Evolutionary conservation across 2,113 vertebrate genomes (phyloP).

Genomic region (Corydoras sp.): DNA sequence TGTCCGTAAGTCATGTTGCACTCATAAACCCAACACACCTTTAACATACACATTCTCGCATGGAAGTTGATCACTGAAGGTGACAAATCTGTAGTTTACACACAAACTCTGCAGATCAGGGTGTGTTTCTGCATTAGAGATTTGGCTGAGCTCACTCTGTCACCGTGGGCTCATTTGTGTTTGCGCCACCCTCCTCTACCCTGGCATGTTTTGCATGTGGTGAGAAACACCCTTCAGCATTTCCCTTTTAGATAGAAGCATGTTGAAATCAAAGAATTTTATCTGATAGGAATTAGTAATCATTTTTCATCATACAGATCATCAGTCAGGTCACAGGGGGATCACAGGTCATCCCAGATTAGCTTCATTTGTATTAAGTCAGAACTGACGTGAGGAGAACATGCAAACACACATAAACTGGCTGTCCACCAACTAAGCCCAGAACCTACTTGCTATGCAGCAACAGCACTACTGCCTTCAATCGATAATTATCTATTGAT

Average conservation of each 20-base stretch:
- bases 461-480: no score
- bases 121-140: background rate
- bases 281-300: background rate
- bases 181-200: background rate
- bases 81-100: conserved; percentile 5
- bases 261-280: background rate
- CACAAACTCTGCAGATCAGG: background rate
- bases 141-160: conserved; percentile 5
- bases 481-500: no score
- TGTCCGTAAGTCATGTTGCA: background rate
- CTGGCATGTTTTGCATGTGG: conserved; percentile 11
- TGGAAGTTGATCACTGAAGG: background rate
- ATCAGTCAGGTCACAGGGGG: no score
- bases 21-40: conserved; percentile 3
- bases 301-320: no score
- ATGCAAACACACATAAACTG: no score
- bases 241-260: background rate
- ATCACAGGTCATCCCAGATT: no score
- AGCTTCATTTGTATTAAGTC: no score
- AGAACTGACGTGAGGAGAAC: no score
- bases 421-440: no score
- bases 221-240: background rate
- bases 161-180: conserved; percentile 6
- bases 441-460: no score
- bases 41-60: background rate